Evolutionary conservation across 2,113 vertebrate genomes (phyloP).

Genomic region (Cnemophilus loriae): DNA sequence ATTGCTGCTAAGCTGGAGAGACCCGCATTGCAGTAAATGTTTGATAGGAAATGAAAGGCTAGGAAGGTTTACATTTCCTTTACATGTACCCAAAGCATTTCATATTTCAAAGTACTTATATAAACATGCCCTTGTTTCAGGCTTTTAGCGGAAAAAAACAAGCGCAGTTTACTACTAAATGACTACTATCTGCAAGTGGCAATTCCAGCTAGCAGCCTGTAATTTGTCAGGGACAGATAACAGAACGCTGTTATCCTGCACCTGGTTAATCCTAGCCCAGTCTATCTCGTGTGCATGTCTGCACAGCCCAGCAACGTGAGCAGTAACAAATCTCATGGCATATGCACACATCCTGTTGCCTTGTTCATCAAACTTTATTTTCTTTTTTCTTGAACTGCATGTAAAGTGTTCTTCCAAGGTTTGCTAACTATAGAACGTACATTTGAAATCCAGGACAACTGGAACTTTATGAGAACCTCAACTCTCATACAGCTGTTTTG

Average conservation of each 20-base stretch:
- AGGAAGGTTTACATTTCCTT: constrained; percentile 29
- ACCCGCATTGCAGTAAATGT: constrained; percentile 59
- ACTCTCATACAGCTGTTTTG: constrained; percentile 16
- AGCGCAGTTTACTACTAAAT: constrained; percentile 49
- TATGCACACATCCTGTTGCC: neutral
- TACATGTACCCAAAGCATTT: constrained; percentile 31
- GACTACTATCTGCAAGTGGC: constrained; percentile 32
- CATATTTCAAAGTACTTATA: constrained; percentile 56
- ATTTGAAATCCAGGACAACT: constrained; percentile 12
- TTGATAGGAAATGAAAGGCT: constrained; percentile 19
- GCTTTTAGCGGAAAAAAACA: constrained; percentile 30
- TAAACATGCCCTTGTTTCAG: constrained; percentile 53
- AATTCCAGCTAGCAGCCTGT: constrained; percentile 47
- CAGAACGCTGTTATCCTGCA: constrained; percentile 32
- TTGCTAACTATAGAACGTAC: neutral
- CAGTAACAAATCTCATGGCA: neutral
- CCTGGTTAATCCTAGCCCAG: constrained; percentile 52
- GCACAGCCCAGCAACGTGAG: neutral
- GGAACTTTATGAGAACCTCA: neutral
- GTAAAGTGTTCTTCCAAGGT: neutral
- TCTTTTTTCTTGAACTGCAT: neutral
- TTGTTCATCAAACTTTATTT: neutral
- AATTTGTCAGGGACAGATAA: constrained; percentile 55
- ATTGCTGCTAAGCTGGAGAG: neutral
- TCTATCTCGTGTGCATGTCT: constrained; percentile 19